Base-by-base conservation (phyloP, 2,113 vertebrate species). In the Psammodynastes pulverulentus region DNA sequence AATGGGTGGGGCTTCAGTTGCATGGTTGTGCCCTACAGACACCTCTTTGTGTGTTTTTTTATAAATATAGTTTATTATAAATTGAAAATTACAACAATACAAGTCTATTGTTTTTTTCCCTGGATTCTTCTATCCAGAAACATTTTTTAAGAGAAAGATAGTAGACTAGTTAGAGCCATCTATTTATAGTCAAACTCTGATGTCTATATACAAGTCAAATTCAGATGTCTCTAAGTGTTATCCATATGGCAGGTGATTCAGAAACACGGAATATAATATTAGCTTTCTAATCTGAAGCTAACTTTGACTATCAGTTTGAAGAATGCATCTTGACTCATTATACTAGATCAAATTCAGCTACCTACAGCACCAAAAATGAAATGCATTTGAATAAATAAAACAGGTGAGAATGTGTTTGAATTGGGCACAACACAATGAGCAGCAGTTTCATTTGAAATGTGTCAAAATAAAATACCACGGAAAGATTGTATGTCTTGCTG, bases 401-500 rank as follows among this genome's bases (percentile, higher is more conserved):
- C 95, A 96, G 96, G 95, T 96, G 95, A 94, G 94, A 96, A 94
- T 6, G 19, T 87, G 95, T 95, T 96, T 95, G 95, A 95, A 95
- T 96, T 91, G 89, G 45, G 67, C 94, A 91, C 94, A 94, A 95
- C 95, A 95, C 96, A 96, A 97, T 97, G 96, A 97, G 95, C 95
- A 96, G 92, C 51, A 91, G 93, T 96, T 96, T 96, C 95, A 94
- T 95, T 94, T 96, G 96, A 96, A 95, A 96, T 39, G 95, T 96
- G 96, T 96, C 96, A 97, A 96, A 96, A 96, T 95, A 96, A 96
- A 96, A 97, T 95, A 96, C 95, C 95, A 87, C 93, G 90, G 95
- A 94, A 95, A 96, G 88, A 96, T 94, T 96, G 89, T 58, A 87
- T 95, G 90, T 95, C 96, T 95, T 94, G 84, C 92, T 95, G 96